Percentiles rank a stretch among this genome's conserved stretches.
Evolutionary conservation across 2,888 invertebrate genomes (phyloP).

Genomic region (Heliothis peltigera): DNA sequence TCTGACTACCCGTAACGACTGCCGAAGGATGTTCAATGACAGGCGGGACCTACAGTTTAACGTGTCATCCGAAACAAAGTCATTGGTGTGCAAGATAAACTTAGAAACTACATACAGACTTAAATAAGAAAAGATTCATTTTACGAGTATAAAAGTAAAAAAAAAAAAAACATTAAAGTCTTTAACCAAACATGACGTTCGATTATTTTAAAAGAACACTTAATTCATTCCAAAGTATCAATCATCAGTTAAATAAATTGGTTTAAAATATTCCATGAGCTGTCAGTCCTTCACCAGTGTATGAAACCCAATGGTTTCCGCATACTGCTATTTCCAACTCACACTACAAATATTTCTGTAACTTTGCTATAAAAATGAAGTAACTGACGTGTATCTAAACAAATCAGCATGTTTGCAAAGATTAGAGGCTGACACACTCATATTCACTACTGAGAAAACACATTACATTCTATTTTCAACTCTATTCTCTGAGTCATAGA

Average conservation of each 20-base stretch:
- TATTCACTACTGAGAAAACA: conserved; percentile 24
- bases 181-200: no score
- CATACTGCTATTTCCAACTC: conserved; percentile 39
- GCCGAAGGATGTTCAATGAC: no score
- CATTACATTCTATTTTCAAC: conserved; percentile 35
- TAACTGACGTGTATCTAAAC: conserved; percentile 60
- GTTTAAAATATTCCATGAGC: conserved; percentile 3
- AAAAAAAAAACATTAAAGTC: no score
- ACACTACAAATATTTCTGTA: conserved; percentile 38
- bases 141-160: no score
- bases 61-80: no score
- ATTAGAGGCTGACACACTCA: conserved; percentile 37
- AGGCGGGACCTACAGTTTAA: no score
- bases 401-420: conserved; percentile 57
- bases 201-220: not conserved
- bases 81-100: no score
- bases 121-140: no score
- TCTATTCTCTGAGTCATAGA: conserved; percentile 14
- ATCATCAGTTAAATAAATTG: conserved; percentile 19
- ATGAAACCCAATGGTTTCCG: conserved; percentile 32
- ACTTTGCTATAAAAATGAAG: conserved; percentile 61
- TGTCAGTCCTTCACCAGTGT: conserved; percentile 29
- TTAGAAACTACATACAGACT: no score
- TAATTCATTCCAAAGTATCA: conserved; percentile 2
- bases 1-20: no score